A percentile compares a stretch with the other conserved stretches of the same genome.
Conservation (phyloP, 1,140 invertebrate species). For the Nebria ingens region DNA sequence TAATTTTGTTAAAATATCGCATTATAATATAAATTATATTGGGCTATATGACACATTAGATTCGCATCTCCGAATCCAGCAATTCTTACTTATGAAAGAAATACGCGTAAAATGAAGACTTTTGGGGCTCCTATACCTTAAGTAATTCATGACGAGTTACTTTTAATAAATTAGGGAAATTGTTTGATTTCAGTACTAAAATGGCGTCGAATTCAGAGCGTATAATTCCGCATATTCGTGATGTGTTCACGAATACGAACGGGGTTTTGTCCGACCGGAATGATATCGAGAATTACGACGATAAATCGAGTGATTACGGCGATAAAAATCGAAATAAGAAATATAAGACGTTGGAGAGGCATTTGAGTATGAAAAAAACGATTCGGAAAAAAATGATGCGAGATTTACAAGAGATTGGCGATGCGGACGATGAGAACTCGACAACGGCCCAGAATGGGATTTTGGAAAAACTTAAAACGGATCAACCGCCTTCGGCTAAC, state of each 20-base stretch:
- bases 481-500: conserved; percentile 32
- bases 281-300: conserved; percentile 26
- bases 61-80: background rate
- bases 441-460: conserved; percentile 22
- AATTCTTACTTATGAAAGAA: background rate
- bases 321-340: conserved; percentile 30
- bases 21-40: background rate
- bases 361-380: conserved; percentile 79
- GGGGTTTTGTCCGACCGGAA: conserved; percentile 18
- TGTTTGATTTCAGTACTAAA: conserved; percentile 15
- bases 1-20: background rate
- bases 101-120: background rate
- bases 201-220: conserved; percentile 30
- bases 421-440: conserved; percentile 19
- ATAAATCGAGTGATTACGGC: conserved; percentile 16
- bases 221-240: conserved; percentile 23
- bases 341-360: conserved; percentile 61
- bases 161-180: background rate
- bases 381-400: conserved; percentile 78
- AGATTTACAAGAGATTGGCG: conserved; percentile 46
- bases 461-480: conserved; percentile 32
- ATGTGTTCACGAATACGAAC: conserved; percentile 31
- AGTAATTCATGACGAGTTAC: background rate
- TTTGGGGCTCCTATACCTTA: background rate
- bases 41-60: background rate